phyloP scores from a whole-genome alignment of 2,888 invertebrate species.

The Cephonodes hylas region DNA sequence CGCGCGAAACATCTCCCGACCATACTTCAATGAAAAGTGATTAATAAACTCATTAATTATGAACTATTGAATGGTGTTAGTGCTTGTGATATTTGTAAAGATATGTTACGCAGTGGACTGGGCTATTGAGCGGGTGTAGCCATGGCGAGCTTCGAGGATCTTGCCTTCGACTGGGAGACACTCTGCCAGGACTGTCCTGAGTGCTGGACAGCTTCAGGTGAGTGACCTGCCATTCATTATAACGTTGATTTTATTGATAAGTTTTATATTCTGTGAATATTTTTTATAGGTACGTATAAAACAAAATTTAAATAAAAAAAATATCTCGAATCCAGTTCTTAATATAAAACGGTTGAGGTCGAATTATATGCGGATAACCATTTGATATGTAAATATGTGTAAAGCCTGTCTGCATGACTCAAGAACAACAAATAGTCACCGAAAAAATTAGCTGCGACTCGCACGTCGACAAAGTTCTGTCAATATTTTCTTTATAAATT shows the following conservation, averaged over 20 bases:
- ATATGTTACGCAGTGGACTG: slow-evolving; percentile 52
- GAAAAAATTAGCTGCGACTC: background rate
- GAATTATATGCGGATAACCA: background rate
- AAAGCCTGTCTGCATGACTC: background rate
- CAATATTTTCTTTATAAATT: background rate
- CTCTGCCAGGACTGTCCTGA: slow-evolving; percentile 83
- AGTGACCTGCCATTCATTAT: slow-evolving; percentile 46
- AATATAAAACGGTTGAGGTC: background rate
- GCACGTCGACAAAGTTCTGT: background rate
- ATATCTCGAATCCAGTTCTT: background rate
- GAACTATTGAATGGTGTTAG: slow-evolving; percentile 44
- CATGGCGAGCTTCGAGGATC: slow-evolving; percentile 85
- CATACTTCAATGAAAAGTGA: slow-evolving; percentile 33
- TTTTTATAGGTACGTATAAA: background rate
- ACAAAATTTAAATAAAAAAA: background rate
- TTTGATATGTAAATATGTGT: background rate
- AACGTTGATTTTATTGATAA: background rate
- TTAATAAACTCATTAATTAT: slow-evolving; percentile 16
- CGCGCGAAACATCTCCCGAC: slow-evolving; percentile 41
- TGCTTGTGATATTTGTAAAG: slow-evolving; percentile 53
- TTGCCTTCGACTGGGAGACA: slow-evolving; percentile 84
- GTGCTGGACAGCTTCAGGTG: slow-evolving; percentile 84
- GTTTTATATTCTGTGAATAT: background rate
- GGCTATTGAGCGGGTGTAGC: slow-evolving; percentile 47
- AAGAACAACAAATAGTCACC: background rate